Base-by-base conservation (phyloP, 2,797 vertebrate species). In the Novumbra hubbsi region DNA sequence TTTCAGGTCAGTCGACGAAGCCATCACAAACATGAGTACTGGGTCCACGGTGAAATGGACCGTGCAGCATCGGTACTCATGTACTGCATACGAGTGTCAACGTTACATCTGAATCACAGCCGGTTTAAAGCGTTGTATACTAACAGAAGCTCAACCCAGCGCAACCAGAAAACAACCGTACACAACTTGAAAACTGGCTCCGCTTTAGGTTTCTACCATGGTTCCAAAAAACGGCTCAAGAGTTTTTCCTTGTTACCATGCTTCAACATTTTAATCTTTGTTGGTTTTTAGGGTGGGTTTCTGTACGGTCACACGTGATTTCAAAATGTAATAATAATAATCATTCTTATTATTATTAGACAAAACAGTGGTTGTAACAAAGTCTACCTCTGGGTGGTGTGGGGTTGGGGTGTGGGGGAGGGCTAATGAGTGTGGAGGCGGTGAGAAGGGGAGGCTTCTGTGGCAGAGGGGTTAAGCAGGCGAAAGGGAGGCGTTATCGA, bases 401-500 rank as follows among this genome's bases (percentile, higher is more conserved):
- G 55, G 19, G 19, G 9, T 6, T 30, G n/a, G 67, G 49, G 60
- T 49, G 63, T 67, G 49, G 67, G 63, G 62, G 69, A 38, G 49
- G 16, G 32, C 32, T 34, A 34, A 34, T 34, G 32, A 5, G 32
- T 48, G 45, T 73, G 15, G 21, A 28, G 50, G 66, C 19, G 49
- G 49, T 70, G 49, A 55, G 4, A 63, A 24, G 28, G 16, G 60
- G 50, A 73, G 30, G 63, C 73, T 48, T 64, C 70, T 67, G 55
- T 70, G 68, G 76, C 70, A 73, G 75, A 69, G 38, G 78, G 80
- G 76, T 83, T 77, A 76, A 76, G 67, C 73, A 70, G 75, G 68
- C 27, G n/a, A 76, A 67, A 79, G 27, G 16, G 17, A 14, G 65
- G 32, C 63, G 70, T 74, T 79, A 80, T 71, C 45, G 2, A 71